phyloP scores from a whole-genome alignment of 2,113 vertebrate species.

The Polypterus bichir region DNA sequence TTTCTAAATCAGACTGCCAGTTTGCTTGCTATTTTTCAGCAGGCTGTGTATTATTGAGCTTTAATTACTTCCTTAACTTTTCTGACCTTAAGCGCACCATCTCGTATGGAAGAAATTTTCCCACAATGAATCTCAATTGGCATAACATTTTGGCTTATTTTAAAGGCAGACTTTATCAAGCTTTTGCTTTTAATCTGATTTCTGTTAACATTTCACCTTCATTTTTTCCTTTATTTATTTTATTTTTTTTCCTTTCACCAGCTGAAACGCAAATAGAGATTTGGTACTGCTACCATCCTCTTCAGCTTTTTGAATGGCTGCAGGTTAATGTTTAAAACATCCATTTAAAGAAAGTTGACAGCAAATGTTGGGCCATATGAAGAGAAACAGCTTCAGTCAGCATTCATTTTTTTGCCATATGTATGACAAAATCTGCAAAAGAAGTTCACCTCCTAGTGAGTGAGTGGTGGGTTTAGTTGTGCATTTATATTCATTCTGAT shows the following conservation, averaged over 20 bases:
- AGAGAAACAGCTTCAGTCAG: too few species aligned
- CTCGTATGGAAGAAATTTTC: conserved; percentile 43
- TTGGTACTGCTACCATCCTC: neutral
- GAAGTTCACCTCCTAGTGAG: too few species aligned
- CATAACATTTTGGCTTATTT: conserved; percentile 1
- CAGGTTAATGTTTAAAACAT: too few species aligned
- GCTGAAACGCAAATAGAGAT: neutral
- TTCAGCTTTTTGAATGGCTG: too few species aligned
- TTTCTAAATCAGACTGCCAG: conserved; percentile 95
- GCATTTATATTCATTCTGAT: too few species aligned
- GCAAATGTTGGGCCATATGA: too few species aligned
- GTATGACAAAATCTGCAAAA: too few species aligned
- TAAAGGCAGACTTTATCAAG: conserved; percentile 36
- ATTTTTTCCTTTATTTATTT: neutral
- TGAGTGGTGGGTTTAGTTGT: too few species aligned
- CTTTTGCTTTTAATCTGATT: conserved; percentile 40
- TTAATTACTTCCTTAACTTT: conserved; percentile 98
- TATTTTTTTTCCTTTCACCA: neutral
- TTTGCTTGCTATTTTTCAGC: conserved; percentile 92
- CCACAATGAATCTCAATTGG: conserved; percentile 31
- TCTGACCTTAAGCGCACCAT: conserved; percentile 51
- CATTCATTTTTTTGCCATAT: too few species aligned
- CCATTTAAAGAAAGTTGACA: too few species aligned
- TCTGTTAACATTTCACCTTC: conserved; percentile 27
- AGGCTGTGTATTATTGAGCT: conserved; percentile 59